Evolutionary conservation across 2,113 vertebrate species (phyloP).

Genomic region (Scomber scombrus): DNA sequence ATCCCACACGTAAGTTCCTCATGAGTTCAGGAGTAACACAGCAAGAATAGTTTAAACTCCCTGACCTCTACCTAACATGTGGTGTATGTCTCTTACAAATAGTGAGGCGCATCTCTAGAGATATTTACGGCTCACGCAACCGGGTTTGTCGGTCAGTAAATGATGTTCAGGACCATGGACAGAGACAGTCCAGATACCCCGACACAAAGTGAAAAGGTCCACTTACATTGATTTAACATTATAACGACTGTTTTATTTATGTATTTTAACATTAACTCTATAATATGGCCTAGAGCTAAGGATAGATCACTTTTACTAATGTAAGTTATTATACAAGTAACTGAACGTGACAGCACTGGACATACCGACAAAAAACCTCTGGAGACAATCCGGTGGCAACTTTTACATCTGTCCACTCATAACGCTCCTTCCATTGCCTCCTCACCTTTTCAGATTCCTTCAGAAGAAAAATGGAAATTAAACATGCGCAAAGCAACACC

Average conservation of each 20-base stretch:
- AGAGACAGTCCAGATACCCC: slow-evolving; percentile 36
- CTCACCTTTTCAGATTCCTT: not conserved
- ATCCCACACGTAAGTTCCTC: not conserved
- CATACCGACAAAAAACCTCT: not conserved
- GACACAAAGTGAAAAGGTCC: not conserved
- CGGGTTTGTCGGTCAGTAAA: slow-evolving; percentile 21
- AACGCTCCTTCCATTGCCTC: not conserved
- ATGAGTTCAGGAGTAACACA: not conserved
- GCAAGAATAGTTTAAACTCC: slow-evolving; percentile 1
- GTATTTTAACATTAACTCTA: not conserved
- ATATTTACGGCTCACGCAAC: slow-evolving; percentile 43
- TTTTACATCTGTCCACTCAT: slow-evolving; percentile 10
- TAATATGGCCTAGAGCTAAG: not conserved
- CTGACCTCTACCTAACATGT: slow-evolving; percentile 19
- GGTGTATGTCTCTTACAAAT: slow-evolving; percentile 28
- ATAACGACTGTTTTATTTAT: not conserved
- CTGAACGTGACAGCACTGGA: not conserved
- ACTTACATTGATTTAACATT: not conserved
- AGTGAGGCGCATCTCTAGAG: slow-evolving; percentile 16
- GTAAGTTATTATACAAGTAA: not conserved
- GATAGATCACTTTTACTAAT: not conserved
- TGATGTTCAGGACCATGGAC: slow-evolving; percentile 76
- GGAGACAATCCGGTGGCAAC: slow-evolving; percentile 2
- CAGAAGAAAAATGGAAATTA: not conserved
- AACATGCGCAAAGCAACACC: slow-evolving; percentile 9